Evolutionary conservation across 2,888 invertebrate genomes (phyloP).

Genomic region (Caenorhabditis zanzibari): DNA sequence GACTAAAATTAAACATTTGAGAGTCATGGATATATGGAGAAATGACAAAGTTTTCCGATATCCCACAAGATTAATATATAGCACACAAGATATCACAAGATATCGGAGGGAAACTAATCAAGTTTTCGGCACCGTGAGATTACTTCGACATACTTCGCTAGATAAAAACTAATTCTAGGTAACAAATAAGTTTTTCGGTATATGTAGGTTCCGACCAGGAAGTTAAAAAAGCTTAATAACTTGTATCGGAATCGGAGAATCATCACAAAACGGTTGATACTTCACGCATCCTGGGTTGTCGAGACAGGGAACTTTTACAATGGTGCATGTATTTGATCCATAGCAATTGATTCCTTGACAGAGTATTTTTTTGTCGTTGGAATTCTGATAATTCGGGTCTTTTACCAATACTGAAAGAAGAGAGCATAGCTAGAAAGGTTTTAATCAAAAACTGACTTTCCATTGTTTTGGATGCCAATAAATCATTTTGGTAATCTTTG

Average conservation of each 20-base stretch:
- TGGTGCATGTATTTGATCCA: conserved; percentile 36
- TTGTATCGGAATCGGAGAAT: conserved; percentile 21
- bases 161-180: no score
- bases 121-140: conserved; percentile 11
- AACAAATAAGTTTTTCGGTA: not conserved
- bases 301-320: conserved; percentile 29
- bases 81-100: not conserved
- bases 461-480: conserved; percentile 7
- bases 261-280: conserved; percentile 50
- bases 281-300: conserved; percentile 38
- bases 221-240: not conserved
- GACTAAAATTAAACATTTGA: not conserved
- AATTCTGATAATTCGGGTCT: conserved; percentile 28
- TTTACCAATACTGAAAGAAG: conserved; percentile 27
- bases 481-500: conserved; percentile 38
- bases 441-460: conserved; percentile 6
- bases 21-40: not conserved
- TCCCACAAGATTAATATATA: conserved; percentile 3
- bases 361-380: conserved; percentile 36
- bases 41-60: not conserved
- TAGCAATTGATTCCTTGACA: conserved; percentile 49
- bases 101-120: conserved; percentile 6
- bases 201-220: not conserved
- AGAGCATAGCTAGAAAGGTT: not conserved
- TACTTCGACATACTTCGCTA: not conserved